Evolutionary conservation across 2,797 vertebrate genomes (phyloP), one percentile per base, ranked within the genome.

Genomic region (Lacerta bilineata): DNA sequence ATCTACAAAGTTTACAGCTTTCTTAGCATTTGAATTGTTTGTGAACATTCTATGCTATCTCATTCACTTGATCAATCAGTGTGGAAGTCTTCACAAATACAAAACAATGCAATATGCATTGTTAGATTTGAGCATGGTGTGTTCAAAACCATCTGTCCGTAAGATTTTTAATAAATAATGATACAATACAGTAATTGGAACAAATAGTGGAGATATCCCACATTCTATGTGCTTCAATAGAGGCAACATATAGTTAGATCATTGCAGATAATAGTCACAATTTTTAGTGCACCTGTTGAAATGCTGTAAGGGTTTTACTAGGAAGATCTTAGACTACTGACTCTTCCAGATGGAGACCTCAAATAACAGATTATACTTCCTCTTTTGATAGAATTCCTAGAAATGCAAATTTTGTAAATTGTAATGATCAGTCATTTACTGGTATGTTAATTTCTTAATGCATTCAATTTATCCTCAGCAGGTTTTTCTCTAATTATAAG

Each of bases 341-440:
- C 8, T 90, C 91, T 91, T 90, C 72, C 83, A 81, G 90, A 80
- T 77, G 88, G 25, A 8, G 59, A 89, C 41, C 81, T 46, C 87
- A 61, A 74, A 83, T 90, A 89, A 91, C 91, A 88, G 78, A 93
- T 84, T 88, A 33, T 91, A 81, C 75, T 23, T 89, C 64, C 76
- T 93, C 83, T 92, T 77, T 77, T 87, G 75, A 78, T 92, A 90
- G 86, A 93, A 94, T 90, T 95, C 90, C 59, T 85, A 88, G 69
- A 95, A 93, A 93, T 96, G 91, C 90, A 96, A 94, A 95, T 95
- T 93, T 27, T 89, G 85, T 68, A 95, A 94, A 94, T 95, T 88
- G 55, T 89, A 91, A 94, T 91, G 91, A 96, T 92, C 93, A 91
- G 90, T 95, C 93, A 89, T 95, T 94, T 94, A 88, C 85, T 93